Base-by-base conservation (phyloP, 2,888 invertebrate species). In the Liopterus haemorrhoidalis region DNA sequence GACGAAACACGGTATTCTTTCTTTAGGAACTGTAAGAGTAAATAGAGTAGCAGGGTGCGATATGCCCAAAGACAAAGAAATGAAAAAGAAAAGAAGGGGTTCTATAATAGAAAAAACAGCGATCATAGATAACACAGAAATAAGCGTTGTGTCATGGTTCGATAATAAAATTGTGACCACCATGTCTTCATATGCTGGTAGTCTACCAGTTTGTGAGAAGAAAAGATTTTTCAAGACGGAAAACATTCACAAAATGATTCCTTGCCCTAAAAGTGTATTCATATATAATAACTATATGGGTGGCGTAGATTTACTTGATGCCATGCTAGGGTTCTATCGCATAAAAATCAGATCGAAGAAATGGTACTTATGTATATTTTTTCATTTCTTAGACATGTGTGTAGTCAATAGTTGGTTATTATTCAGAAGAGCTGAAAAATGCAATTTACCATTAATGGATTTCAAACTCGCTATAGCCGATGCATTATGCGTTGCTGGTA, bases 141-240 rank as follows among this genome's bases (percentile, higher is more conserved):
- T 56, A 9, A 33, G 45, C 31, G 52, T 41, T 37, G 58, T 62
- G 22, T 50, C 54, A 9, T 65, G 63, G 61, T 59, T 57, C 46
- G 59, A 62, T 48, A 65, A 64, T 49, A 64, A 64, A 57, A 49
- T 57, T 46, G 62, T 65, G 4, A 58, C 48, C 6, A 51, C 59
- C 9, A 49, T 54, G 27, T 63, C 62, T 4, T 58, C 55, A 48
- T 63, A 60, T 52, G 57, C 49, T 44, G 61, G 59, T 12, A 49
- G 49, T 48, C 14, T 46, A 20, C 53, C 49, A 22, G 20, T 22
- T 41, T 25, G 35, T 24, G 45, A 49, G 33, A 41, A 31, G 11
- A 18, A 38, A 41, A 49, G 54, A 31, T 54, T 43, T 40, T 52
- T 32, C 37, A 52, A 46, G 25, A 41, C 41, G n/a, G 24, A 39